Base-by-base conservation (phyloP, 1,140 invertebrate genomes). In the Leptinotarsa lineolata region DNA sequence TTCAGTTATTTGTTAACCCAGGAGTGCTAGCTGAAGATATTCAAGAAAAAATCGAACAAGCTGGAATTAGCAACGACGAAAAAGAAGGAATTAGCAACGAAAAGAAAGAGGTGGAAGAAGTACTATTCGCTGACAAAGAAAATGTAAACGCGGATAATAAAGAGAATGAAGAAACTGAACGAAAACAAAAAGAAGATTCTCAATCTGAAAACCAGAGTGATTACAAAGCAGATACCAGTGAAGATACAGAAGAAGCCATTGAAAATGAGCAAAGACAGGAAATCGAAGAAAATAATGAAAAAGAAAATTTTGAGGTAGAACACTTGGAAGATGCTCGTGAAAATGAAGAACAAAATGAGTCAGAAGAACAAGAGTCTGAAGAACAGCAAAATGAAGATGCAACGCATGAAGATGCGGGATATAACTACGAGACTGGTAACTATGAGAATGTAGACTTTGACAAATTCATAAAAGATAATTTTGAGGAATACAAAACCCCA, bases 41-140 rank as follows among this genome's bases (percentile, higher is more conserved):
- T 30, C 20, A 44, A 44, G 24, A 63, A 22, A n/a, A 60, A 69
- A n/a, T 24, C 16, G 68, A 69, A 69, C 48, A 70, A 39, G 24
- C 20, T 66, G 64, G 30, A 60, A 60, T 11, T 16, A 39, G 39
- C 58, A 22, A 70, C 4, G 11, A 58, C 1, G 18, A 59, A 11
- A 16, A 60, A 45, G 45, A 68, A 45, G 46, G 48, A 48, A 46
- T 22, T n/a, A 75, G 77, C 69, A 68, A 63, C 12, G 54, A 68
- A 54, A 64, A 64, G 24, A 60, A 76, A 45, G 66, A 71, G 13
- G 30, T 22, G 2, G 54, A 68, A 58, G 48, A 68, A n/a, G 5
- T 59, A 20, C 5, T 18, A 67, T 16, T 21, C 39, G 46, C 46
- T 45, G 18, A 48, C 22, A n/a, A 68, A 20, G n/a, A 39, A 15